These are phyloP conservation scores for Polydrusus pterygomalis DNA, from an alignment of 2,888 invertebrate genomes.

Conservation along the genomic window DNA sequence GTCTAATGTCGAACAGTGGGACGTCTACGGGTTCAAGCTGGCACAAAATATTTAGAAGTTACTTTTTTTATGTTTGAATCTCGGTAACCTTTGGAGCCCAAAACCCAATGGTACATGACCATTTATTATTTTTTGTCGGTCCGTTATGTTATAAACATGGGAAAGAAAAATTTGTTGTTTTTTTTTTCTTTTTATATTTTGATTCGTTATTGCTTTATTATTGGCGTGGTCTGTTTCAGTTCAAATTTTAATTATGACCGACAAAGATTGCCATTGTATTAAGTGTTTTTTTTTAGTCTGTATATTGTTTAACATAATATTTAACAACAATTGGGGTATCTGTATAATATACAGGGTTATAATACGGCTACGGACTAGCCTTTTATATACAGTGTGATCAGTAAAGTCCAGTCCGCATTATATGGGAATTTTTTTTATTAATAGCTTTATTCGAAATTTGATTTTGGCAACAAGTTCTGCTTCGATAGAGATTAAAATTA, in stretches of 20 bases:
- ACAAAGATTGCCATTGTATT: not conserved
- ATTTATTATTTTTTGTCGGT: slow-evolving; percentile 35
- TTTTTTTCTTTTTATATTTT: not conserved
- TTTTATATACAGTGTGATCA: too few species aligned
- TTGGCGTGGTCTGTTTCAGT: not conserved
- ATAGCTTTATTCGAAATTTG: too few species aligned
- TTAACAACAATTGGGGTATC: too few species aligned
- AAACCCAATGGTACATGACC: slow-evolving; percentile 45
- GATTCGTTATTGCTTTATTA: slow-evolving; percentile 17
- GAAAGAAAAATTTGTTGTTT: slow-evolving; percentile 7
- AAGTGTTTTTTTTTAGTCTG: too few species aligned
- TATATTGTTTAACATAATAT: too few species aligned
- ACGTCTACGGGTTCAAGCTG: slow-evolving; percentile 43
- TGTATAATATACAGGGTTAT: too few species aligned
- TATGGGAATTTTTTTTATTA: too few species aligned
- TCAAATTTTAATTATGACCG: not conserved
- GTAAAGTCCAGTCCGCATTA: too few species aligned
- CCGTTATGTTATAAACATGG: slow-evolving; percentile 19
- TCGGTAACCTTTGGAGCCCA: slow-evolving; percentile 32
- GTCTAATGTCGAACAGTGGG: slow-evolving; percentile 58
- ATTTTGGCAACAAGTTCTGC: too few species aligned
- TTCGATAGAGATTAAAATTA: too few species aligned
- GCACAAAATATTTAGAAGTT: slow-evolving; percentile 46
- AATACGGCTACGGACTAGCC: too few species aligned
- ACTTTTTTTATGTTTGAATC: slow-evolving; percentile 47